Evolutionary conservation across 2,888 invertebrate species (phyloP), one percentile per base, ranked within the genome.

Genomic region (Gerosis bhagava): DNA sequence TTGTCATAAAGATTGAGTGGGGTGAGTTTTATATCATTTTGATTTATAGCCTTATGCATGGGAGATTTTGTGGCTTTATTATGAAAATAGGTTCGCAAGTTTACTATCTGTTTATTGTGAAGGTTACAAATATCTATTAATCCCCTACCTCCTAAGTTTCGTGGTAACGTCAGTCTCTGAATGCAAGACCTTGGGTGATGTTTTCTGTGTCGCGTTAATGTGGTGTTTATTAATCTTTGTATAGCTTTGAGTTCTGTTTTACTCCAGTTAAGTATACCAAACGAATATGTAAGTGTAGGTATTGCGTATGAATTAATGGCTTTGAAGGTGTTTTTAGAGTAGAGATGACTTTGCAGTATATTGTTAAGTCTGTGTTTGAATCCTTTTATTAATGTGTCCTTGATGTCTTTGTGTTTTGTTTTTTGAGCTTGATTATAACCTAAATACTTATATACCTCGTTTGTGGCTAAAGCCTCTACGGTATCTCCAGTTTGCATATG

Each of bases 201-300:
- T 44, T 55, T 57, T 15, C 56, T 36, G 16, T 51, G 19, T 21
- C 32, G 39, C 1, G 57, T 59, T n/a, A 56, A 6, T 0, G n/a
- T 8, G 1, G 54, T 51, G 11, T 55, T 51, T 0, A 57, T 51
- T 0, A 5, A 40, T 1, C 53, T 49, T 37, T 61, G 56, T 1
- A 56, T 16, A 12, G 26, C 44, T 35, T 40, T 44, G 5, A 57
- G 15, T 6, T 59, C 55, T 5, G 49, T 40, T 36, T 57, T 19
- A 1, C 51, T 36, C 57, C 61, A 57, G 5, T 41, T 37, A n/a
- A 59, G 56, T 1, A 57, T 49, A 2, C 59, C 56, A 17, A 57
- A 61, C 3, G 60, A 61, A 22, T 61, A 61, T 0, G 59, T 61
- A 0, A 59, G 50, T 1, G 51, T 46, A 0, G 59, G 57, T 2